Evolutionary conservation across 2,797 vertebrate genomes (phyloP), one percentile per base, ranked within the genome.

Genomic region (Anguilla marmorata): DNA sequence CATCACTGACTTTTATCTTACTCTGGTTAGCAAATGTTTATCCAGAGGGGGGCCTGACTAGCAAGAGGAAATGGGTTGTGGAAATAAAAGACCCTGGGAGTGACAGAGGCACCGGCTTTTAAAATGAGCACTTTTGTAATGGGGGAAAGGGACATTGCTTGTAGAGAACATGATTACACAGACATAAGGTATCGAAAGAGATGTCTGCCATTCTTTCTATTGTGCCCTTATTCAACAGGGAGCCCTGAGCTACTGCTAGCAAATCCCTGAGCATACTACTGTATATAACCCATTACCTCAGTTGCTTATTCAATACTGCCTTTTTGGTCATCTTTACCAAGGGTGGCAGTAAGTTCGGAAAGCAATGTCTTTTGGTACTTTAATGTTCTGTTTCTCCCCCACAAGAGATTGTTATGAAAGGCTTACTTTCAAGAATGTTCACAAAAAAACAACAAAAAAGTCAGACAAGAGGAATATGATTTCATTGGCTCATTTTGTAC

Each of bases 41-140:
- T 88, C 87, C 88, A 89, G 86, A 90, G 91, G 91, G 92, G 90
- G 91, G 90, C 11, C 16, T 21, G 92, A 91, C 92, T 93, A 94
- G 95, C 95, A 94, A 87, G 92, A 92, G 93, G 93, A 94, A 95
- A 93, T 93, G 92, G 92, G 92, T 88, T 69, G 93, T 92, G 93
- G 90, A 94, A 94, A 94, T 92, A 91, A 93, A 93, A 90, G 90
- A 91, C 91, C 91, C 92, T 90, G 92, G 91, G 91, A 94, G 93
- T 93, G 90, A 94, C 87, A 90, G 90, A 87, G 92, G 91, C 86
- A 89, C 89, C 91, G 91, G 93, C 93, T 94, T 95, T 72, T 12
- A 94, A 92, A 95, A 94, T 92, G 92, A 93, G 92, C 90, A 91
- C 91, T 94, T 95, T 94, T 91, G 93, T 93, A 94, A 94, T 95